These are phyloP conservation scores for Adoxophyes honmai DNA, from an alignment of 1,140 invertebrate genomes.

Conservation along the genomic window DNA sequence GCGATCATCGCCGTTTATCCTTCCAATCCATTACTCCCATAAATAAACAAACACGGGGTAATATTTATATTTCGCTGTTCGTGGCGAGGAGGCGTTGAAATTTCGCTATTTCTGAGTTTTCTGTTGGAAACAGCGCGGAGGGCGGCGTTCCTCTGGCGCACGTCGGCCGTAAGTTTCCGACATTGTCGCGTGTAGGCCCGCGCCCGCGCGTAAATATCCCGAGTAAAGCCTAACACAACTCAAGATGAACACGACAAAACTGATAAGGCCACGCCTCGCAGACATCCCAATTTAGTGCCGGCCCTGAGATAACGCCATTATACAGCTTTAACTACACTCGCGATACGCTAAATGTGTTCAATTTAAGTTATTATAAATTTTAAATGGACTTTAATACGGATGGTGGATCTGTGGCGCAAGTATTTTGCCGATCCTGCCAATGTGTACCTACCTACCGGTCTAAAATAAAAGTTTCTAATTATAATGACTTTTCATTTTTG, in stretches of 20 bases:
- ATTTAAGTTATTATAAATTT: slow-evolving; percentile 61
- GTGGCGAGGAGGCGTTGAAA: background rate
- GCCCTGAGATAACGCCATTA: slow-evolving; percentile 72
- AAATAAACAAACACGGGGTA: slow-evolving; percentile 2
- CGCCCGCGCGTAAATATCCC: slow-evolving; percentile 64
- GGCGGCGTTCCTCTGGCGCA: slow-evolving; percentile 29
- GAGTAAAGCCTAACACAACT: slow-evolving; percentile 75
- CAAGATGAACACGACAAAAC: slow-evolving; percentile 75
- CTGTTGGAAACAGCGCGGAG: background rate
- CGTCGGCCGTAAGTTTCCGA: slow-evolving; percentile 62
- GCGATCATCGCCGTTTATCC: slow-evolving; percentile 19
- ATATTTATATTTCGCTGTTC: background rate
- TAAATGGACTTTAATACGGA: slow-evolving; percentile 48
- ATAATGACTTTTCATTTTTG: too few relatives aligned
- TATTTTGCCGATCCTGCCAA: too few relatives aligned
- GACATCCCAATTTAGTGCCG: slow-evolving; percentile 76
- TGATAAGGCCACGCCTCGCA: slow-evolving; percentile 67
- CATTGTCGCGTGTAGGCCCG: slow-evolving; percentile 68
- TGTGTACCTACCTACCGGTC: too few relatives aligned
- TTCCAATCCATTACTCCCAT: slow-evolving; percentile 12
- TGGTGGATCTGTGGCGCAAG: slow-evolving; percentile 24
- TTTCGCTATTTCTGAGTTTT: slow-evolving; percentile 9
- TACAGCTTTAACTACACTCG: slow-evolving; percentile 75
- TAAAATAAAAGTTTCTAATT: too few relatives aligned
- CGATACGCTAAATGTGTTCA: slow-evolving; percentile 74